A percentile compares a stretch with the other conserved stretches of the same genome.
phyloP scores from a whole-genome alignment of 2,113 vertebrate species.

The Oenanthe oenanthe region DNA sequence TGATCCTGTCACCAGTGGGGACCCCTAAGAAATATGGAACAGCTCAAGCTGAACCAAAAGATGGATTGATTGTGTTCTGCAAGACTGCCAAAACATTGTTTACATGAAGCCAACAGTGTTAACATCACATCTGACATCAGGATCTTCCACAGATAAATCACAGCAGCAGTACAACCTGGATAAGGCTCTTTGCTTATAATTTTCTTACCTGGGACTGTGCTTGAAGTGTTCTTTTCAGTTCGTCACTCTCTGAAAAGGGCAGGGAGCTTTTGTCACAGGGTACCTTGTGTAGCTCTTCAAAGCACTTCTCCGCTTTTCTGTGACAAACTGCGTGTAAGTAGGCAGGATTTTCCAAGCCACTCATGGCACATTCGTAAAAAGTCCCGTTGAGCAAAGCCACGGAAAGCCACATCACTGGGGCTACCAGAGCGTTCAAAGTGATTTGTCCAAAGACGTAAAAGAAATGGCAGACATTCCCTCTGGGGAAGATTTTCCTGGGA shows the following conservation, averaged over 20 bases:
- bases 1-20: neutral
- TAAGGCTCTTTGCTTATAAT: neutral
- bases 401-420: slow-evolving; percentile 91
- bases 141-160: neutral
- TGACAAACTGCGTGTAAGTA: slow-evolving; percentile 81
- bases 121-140: neutral
- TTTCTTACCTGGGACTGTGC: slow-evolving; percentile 92
- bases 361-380: slow-evolving; percentile 93
- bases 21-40: neutral
- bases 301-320: slow-evolving; percentile 79
- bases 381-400: slow-evolving; percentile 92
- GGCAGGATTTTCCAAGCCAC: slow-evolving; percentile 78
- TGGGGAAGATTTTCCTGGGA: slow-evolving; percentile 74
- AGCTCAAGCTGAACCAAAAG: neutral
- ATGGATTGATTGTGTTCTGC: neutral
- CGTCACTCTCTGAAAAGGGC: slow-evolving; percentile 70
- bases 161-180: neutral
- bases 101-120: neutral
- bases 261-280: slow-evolving; percentile 82
- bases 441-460: slow-evolving; percentile 70
- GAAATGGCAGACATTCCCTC: slow-evolving; percentile 52
- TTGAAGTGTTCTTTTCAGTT: slow-evolving; percentile 85
- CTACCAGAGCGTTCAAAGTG: slow-evolving; percentile 80
- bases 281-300: slow-evolving; percentile 79
- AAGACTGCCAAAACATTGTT: neutral